Conservation (phyloP, 1,140 invertebrate species). For the Meloidogyne chitwoodi region DNA sequence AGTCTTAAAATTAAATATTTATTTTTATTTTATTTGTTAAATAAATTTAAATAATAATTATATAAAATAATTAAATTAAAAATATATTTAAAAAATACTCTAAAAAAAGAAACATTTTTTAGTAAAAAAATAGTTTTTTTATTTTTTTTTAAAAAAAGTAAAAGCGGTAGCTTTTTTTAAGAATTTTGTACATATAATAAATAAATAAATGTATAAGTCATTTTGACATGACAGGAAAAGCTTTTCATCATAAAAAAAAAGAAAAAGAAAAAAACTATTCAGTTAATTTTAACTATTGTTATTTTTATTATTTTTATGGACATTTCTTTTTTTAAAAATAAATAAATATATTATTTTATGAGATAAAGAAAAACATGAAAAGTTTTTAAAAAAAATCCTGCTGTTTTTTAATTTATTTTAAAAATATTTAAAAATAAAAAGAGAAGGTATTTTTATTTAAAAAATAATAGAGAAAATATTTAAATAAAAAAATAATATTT, state of each 20-base stretch:
- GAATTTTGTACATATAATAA: background rate
- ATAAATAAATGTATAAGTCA: background rate
- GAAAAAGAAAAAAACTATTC: background rate
- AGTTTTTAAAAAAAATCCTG: too few species aligned
- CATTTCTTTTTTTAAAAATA: background rate
- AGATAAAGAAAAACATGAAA: background rate
- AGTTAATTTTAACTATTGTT: conserved; percentile 1
- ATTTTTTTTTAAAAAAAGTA: background rate
- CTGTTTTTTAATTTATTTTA: too few species aligned
- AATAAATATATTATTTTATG: background rate
- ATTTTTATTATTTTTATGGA: too few species aligned
- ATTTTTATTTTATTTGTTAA: background rate
- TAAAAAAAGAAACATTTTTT: background rate
- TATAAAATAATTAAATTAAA: too few species aligned
- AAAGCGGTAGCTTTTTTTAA: background rate
- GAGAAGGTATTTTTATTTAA: too few species aligned
- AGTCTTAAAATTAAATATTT: background rate
- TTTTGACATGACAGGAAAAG: background rate
- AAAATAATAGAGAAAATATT: too few species aligned
- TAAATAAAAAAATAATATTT: too few species aligned
- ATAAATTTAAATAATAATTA: too few species aligned
- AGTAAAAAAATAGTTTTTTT: background rate
- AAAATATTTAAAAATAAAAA: too few species aligned
- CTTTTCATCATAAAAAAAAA: background rate
- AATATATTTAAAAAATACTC: background rate